Percentiles rank a stretch among this genome's conserved stretches.
Evolutionary conservation across 2,797 vertebrate genomes (phyloP).

Genomic region (Phalanger gymnotis): DNA sequence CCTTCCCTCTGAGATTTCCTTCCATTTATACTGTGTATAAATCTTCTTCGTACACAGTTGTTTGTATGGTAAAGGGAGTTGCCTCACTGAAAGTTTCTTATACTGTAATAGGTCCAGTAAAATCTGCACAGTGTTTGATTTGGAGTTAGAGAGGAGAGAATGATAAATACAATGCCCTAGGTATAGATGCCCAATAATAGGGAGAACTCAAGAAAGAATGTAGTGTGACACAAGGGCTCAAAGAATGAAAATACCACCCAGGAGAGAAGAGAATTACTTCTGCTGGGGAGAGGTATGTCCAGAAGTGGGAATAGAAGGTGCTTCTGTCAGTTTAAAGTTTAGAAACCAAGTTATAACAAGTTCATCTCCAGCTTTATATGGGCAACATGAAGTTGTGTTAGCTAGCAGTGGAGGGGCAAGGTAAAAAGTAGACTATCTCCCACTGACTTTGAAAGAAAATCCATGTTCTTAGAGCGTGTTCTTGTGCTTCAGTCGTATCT

Average conservation of each 20-base stretch:
- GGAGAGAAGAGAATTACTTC: neutral
- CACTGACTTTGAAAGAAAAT: neutral
- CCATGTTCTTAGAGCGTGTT: no score
- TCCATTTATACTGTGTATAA: no score
- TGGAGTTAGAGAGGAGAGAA: neutral
- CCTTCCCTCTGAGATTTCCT: no score
- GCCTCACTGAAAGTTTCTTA: neutral
- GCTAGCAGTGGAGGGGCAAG: neutral
- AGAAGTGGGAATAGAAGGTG: neutral
- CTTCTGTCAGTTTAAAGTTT: neutral
- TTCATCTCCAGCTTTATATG: neutral
- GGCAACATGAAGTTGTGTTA: neutral
- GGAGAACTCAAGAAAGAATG: neutral
- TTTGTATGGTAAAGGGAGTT: no score
- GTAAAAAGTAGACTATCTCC: neutral
- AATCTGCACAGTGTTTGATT: neutral
- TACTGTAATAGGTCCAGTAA: neutral
- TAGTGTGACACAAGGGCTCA: neutral
- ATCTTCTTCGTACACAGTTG: no score
- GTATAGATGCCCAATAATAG: neutral
- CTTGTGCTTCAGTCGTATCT: no score
- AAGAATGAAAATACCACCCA: neutral
- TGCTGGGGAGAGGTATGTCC: neutral
- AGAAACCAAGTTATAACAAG: neutral
- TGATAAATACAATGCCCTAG: neutral